These are phyloP conservation scores for Atherix ibis DNA, from an alignment of 2,888 invertebrate species.

Conservation along the genomic window DNA sequence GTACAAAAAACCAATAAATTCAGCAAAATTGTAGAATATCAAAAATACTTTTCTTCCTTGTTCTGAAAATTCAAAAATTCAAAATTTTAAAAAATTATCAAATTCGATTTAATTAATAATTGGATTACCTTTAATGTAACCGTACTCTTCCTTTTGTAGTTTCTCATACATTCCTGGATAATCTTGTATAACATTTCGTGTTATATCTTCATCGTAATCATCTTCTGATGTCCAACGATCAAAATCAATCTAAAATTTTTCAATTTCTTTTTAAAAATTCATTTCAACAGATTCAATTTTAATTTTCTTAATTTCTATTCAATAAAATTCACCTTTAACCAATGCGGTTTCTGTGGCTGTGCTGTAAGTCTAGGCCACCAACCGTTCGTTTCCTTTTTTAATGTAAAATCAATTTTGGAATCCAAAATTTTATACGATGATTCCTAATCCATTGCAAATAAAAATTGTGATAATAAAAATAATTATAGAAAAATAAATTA, in stretches of 20 bases:
- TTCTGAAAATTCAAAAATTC: slow-evolving; percentile 37
- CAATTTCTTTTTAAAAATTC: too few relatives aligned
- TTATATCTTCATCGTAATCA: slow-evolving; percentile 46
- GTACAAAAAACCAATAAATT: slow-evolving; percentile 73
- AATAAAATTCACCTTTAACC: slow-evolving; percentile 54
- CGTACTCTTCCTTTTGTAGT: slow-evolving; percentile 59
- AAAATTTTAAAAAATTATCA: not conserved
- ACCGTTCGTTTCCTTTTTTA: slow-evolving; percentile 48
- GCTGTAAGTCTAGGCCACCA: slow-evolving; percentile 80
- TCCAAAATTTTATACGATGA: slow-evolving; percentile 49
- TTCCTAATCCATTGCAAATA: slow-evolving; percentile 23
- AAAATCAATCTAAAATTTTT: slow-evolving; percentile 54
- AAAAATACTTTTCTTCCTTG: slow-evolving; percentile 71
- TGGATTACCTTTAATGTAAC: slow-evolving; percentile 52
- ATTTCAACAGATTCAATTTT: too few relatives aligned
- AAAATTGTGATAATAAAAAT: not conserved
- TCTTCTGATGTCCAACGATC: slow-evolving; percentile 75
- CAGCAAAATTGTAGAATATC: slow-evolving; percentile 75
- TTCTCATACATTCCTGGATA: slow-evolving; percentile 61
- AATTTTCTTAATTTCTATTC: too few relatives aligned
- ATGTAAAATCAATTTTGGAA: slow-evolving; percentile 56
- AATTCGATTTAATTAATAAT: not conserved
- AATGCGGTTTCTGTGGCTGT: slow-evolving; percentile 69
- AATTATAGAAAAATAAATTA: not conserved
- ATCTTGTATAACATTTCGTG: slow-evolving; percentile 56